phyloP scores from a whole-genome alignment of 2,113 vertebrate species.

The Myocastor coypus region DNA sequence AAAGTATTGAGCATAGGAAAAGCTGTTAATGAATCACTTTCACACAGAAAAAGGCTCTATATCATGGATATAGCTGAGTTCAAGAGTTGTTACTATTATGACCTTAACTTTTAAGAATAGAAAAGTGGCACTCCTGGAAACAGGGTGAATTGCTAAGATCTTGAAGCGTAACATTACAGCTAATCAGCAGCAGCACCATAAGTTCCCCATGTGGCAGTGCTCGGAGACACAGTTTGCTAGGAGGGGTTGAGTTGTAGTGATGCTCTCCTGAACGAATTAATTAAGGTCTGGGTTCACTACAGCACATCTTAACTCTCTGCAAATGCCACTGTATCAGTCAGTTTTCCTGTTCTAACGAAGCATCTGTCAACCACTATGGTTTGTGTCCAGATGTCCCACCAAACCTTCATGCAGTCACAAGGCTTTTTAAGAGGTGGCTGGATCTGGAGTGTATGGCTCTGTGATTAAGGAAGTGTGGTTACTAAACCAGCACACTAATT shows the following conservation, averaged over 20 bases:
- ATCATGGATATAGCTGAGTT: rapidly evolving
- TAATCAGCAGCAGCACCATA: not conserved
- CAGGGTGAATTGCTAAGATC: not conserved
- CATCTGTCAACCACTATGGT: not conserved
- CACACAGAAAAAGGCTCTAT: not conserved
- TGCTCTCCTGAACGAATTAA: not conserved
- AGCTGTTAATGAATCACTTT: not conserved
- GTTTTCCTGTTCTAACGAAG: not conserved
- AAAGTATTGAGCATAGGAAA: not conserved
- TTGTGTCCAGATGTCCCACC: too few relatives aligned
- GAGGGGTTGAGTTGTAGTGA: not conserved
- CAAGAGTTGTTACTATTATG: not conserved
- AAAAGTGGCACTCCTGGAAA: not conserved
- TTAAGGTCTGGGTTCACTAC: not conserved
- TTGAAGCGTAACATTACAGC: not conserved
- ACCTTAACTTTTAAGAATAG: not conserved
- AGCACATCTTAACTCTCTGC: not conserved
- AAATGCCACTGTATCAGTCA: not conserved
- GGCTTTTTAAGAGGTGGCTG: too few relatives aligned
- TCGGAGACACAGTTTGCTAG: not conserved
- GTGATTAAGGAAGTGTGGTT: too few relatives aligned
- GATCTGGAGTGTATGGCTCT: too few relatives aligned
- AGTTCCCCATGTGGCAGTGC: not conserved
- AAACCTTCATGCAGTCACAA: too few relatives aligned
- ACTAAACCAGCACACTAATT: too few relatives aligned